Percentiles rank a stretch among this genome's conserved stretches.
phyloP scores from a whole-genome alignment of 2,113 vertebrate genomes.

The Oryzias melastigma region DNA sequence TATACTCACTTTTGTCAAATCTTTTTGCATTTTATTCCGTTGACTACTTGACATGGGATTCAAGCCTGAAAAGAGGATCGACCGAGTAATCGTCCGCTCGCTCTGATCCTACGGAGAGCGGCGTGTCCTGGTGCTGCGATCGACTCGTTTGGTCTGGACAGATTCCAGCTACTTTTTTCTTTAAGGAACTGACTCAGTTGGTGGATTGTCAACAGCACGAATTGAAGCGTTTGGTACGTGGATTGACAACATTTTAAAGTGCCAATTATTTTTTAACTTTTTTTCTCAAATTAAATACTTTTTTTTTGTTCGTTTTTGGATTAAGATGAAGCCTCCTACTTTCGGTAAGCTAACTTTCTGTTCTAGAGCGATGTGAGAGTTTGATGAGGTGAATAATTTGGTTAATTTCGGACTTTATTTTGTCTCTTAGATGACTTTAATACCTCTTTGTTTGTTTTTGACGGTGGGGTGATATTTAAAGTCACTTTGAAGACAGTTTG shows the following conservation, averaged over 20 bases:
- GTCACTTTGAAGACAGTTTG: not conserved
- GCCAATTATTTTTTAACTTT: accelerated
- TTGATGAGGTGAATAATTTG: conserved; percentile 2
- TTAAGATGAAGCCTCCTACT: conserved; percentile 18
- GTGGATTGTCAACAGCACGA: conserved; percentile 67
- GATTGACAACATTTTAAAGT: conserved; percentile 9
- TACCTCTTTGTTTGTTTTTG: too few species aligned
- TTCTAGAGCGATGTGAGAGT: conserved; percentile 1
- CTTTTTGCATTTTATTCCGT: too few species aligned
- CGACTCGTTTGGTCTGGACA: conserved; percentile 56
- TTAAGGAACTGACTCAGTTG: conserved; percentile 63
- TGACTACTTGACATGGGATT: conserved; percentile 33
- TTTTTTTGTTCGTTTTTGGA: not conserved
- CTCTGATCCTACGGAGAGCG: accelerated
- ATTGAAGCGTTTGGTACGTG: conserved; percentile 27
- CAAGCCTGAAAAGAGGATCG: not conserved
- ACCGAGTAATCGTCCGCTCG: conserved; percentile 16
- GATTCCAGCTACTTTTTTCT: conserved; percentile 39
- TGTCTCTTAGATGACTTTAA: too few species aligned
- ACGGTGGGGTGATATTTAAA: not conserved
- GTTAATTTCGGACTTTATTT: not conserved
- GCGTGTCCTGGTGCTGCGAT: conserved; percentile 10
- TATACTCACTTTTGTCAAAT: too few species aligned
- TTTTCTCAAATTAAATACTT: not conserved
- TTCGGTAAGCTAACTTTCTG: conserved; percentile 45